Evolutionary conservation across 1,140 invertebrate genomes (phyloP).

Genomic region (Meloidogyne floridensis): DNA sequence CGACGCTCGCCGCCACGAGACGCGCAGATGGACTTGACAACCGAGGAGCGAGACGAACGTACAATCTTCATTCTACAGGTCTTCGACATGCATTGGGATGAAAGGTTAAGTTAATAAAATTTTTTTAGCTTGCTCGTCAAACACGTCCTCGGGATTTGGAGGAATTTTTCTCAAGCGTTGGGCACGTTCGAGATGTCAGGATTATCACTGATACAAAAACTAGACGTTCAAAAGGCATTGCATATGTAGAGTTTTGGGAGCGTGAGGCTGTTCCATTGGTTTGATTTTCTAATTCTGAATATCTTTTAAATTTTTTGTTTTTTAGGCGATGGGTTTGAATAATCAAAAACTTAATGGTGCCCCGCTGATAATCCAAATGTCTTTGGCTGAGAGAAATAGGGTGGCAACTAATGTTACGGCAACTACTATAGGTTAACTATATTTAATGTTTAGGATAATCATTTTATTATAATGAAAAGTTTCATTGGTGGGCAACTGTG

Average conservation of each 20-base stretch:
- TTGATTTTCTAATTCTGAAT: not conserved
- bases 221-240: conserved; percentile 95
- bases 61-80: conserved; percentile 98
- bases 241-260: conserved; percentile 98
- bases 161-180: conserved; percentile 98
- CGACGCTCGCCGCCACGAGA: conserved; percentile 55
- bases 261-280: conserved; percentile 92
- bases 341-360: conserved; percentile 94
- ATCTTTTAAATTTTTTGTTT: conserved; percentile 45
- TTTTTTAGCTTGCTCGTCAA: conserved; percentile 75
- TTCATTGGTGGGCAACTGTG: too few species aligned
- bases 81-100: not conserved
- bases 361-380: conserved; percentile 96
- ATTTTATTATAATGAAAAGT: too few species aligned
- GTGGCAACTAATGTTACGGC: conserved; percentile 72
- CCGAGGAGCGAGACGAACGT: conserved; percentile 93
- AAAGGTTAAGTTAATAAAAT: not conserved
- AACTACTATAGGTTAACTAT: conserved; percentile 32
- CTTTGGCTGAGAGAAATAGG: conserved; percentile 96
- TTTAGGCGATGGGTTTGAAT: conserved; percentile 87
- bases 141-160: conserved; percentile 89
- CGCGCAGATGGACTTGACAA: conserved; percentile 75
- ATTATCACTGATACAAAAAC: conserved; percentile 99
- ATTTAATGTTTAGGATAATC: too few species aligned
- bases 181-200: conserved; percentile 95